Percentiles rank a stretch among this genome's conserved stretches.
Evolutionary conservation across 2,113 vertebrate species (phyloP).

Genomic region (Panurus biarmicus): DNA sequence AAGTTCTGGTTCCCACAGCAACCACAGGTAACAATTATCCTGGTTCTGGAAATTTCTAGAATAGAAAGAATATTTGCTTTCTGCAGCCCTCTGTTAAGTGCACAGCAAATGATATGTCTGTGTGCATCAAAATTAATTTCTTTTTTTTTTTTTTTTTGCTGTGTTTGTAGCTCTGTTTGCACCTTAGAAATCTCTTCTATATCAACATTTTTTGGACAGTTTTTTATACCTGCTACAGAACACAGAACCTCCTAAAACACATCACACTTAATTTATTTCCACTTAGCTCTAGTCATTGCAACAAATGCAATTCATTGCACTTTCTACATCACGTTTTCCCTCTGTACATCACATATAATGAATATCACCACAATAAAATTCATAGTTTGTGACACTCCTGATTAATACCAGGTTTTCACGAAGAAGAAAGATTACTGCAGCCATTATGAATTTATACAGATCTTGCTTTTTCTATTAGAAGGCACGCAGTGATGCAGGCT

Average conservation of each 20-base stretch:
- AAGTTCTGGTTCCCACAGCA: conserved; percentile 67
- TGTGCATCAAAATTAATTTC: neutral
- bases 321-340: conserved; percentile 5
- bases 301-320: conserved; percentile 32
- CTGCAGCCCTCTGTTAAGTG: neutral
- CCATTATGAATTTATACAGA: conserved; percentile 5
- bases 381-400: conserved; percentile 53
- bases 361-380: conserved; percentile 52
- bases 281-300: conserved; percentile 41
- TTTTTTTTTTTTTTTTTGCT: neutral
- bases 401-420: conserved; percentile 32
- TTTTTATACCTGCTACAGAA: neutral
- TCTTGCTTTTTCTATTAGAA: neutral
- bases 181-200: neutral
- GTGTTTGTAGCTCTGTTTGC: neutral
- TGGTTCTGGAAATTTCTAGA: conserved; percentile 31
- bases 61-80: neutral
- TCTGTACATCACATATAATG: conserved; percentile 39
- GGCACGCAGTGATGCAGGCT: neutral
- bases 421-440: conserved; percentile 24
- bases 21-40: conserved; percentile 62
- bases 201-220: neutral
- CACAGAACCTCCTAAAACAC: neutral
- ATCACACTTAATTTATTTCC: conserved; percentile 52
- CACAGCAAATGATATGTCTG: neutral